phyloP scores from a whole-genome alignment of 2,113 vertebrate genomes.

The Aegithalos caudatus region DNA sequence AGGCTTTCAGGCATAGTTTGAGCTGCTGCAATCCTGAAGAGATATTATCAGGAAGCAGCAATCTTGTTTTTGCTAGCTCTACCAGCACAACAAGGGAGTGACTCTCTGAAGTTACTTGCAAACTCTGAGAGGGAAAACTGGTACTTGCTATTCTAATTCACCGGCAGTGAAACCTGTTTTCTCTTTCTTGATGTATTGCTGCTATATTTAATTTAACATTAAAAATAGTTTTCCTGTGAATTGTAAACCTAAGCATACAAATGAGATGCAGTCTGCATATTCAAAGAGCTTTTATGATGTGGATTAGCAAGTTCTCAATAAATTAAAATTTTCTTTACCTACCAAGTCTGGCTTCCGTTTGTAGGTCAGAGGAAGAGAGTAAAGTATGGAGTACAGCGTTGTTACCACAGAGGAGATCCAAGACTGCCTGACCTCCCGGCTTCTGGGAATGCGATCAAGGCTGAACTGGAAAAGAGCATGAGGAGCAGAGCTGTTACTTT shows the following conservation, averaged over 20 bases:
- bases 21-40: constrained; percentile 15
- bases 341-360: constrained; percentile 91
- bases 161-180: background rate
- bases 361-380: constrained; percentile 82
- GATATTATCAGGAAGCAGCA: constrained; percentile 15
- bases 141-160: background rate
- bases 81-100: background rate
- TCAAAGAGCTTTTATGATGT: background rate
- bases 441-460: constrained; percentile 85
- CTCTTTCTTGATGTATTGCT: background rate
- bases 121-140: background rate
- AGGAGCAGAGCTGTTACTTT: background rate
- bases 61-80: background rate
- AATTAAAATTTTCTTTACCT: constrained; percentile 58
- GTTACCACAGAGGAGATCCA: constrained; percentile 85
- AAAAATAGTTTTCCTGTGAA: background rate
- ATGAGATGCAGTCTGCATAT: background rate
- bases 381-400: constrained; percentile 77
- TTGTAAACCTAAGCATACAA: background rate
- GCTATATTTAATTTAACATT: background rate
- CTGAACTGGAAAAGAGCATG: constrained; percentile 74
- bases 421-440: constrained; percentile 89
- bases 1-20: constrained; percentile 25
- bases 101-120: background rate
- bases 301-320: background rate